Percentiles rank a stretch among this genome's conserved stretches.
Evolutionary conservation across 2,888 invertebrate species (phyloP).

Genomic region (Argyresthia albistria): DNA sequence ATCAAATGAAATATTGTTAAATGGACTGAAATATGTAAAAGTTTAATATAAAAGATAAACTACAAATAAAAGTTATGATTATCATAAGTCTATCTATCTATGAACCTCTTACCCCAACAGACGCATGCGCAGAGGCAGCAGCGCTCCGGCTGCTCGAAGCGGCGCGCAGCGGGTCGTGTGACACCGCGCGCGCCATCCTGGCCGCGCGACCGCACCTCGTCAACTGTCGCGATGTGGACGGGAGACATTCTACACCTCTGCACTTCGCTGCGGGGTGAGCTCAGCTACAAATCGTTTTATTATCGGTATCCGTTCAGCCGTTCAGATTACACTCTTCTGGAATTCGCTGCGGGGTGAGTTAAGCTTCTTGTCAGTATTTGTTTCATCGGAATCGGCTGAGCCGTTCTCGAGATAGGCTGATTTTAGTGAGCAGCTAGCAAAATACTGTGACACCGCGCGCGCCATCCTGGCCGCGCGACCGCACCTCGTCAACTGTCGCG

Average conservation of each 20-base stretch:
- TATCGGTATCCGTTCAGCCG: not conserved
- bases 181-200: slow-evolving; percentile 83
- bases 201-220: slow-evolving; percentile 85
- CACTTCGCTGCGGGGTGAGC: slow-evolving; percentile 93
- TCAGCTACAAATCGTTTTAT: not conserved
- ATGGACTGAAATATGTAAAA: no score
- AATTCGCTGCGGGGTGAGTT: no score
- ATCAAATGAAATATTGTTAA: no score
- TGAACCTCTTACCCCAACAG: slow-evolving; percentile 19
- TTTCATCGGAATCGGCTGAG: no score
- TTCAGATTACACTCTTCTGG: not conserved
- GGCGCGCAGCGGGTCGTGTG: slow-evolving; percentile 93
- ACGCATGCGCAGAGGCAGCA: slow-evolving; percentile 71
- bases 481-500: slow-evolving; percentile 93
- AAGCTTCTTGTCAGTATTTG: no score
- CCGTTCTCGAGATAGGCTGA: no score
- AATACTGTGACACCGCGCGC: slow-evolving; percentile 87
- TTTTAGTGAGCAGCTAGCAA: no score
- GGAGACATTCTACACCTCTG: slow-evolving; percentile 92
- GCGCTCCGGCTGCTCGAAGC: slow-evolving; percentile 95
- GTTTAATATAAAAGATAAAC: no score
- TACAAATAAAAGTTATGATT: no score
- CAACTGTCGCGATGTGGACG: slow-evolving; percentile 95
- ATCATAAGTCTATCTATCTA: no score
- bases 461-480: slow-evolving; percentile 81